Evolutionary conservation across 2,113 vertebrate genomes (phyloP).

Genomic region (Centropristis striata): DNA sequence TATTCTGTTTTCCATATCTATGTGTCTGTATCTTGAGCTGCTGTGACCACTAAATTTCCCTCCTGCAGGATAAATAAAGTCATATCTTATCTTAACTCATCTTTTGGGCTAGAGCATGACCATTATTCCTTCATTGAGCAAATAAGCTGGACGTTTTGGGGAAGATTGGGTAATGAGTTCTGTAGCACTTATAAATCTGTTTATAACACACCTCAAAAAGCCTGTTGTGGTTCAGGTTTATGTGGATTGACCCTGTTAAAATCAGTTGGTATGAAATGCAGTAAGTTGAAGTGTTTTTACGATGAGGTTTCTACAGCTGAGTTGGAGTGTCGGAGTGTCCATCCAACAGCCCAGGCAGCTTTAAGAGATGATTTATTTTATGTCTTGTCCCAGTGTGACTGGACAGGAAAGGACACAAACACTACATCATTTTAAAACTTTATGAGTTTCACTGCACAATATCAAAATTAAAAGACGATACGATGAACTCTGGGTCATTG

Average conservation of each 20-base stretch:
- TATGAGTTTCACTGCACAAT: not conserved
- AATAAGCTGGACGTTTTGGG: not conserved
- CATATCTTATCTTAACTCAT: too few relatives aligned
- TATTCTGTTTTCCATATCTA: too few relatives aligned
- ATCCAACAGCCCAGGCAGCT: not conserved
- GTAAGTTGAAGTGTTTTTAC: not conserved
- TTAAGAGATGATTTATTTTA: not conserved
- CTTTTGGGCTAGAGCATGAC: not conserved
- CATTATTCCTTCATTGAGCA: not conserved
- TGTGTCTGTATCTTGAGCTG: too few relatives aligned
- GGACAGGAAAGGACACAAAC: not conserved
- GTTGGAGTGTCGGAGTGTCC: not conserved
- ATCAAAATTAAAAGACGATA: not conserved
- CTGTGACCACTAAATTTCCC: too few relatives aligned
- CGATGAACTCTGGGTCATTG: not conserved
- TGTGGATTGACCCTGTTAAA: too few relatives aligned
- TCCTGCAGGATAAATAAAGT: too few relatives aligned
- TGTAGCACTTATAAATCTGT: too few relatives aligned
- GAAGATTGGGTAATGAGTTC: not conserved
- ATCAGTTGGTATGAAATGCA: not conserved
- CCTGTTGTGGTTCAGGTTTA: too few relatives aligned
- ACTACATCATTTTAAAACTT: not conserved
- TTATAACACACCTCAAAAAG: too few relatives aligned
- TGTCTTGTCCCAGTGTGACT: not conserved
- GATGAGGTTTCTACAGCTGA: not conserved